These are phyloP conservation scores for Buphagus erythrorhynchus DNA, from an alignment of 2,797 vertebrate species.

Conservation along the genomic window DNA sequence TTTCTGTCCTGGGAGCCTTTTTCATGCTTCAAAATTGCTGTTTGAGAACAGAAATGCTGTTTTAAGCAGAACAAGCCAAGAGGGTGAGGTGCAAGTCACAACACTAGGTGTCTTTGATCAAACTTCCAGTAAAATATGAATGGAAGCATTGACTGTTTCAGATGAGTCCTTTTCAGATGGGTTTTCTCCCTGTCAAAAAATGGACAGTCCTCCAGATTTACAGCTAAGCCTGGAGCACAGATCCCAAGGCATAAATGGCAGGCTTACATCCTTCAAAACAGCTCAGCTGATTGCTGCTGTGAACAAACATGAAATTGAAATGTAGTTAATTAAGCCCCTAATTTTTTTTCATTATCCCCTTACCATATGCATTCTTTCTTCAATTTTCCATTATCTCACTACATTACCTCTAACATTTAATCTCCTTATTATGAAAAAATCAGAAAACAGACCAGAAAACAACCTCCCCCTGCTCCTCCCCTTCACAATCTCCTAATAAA, in stretches of 20 bases:
- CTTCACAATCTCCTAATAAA: not conserved
- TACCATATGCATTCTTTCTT: not conserved
- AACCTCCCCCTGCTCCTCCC: not conserved
- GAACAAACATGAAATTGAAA: not conserved
- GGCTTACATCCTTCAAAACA: not conserved
- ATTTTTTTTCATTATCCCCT: not conserved
- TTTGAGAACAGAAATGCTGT: not conserved
- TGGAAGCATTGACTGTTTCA: not conserved
- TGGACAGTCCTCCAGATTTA: not conserved
- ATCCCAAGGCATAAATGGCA: not conserved
- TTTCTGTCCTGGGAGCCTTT: not conserved
- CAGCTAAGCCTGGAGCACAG: not conserved
- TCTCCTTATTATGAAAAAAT: not conserved
- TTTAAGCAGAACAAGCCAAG: not conserved
- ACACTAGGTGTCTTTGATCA: not conserved
- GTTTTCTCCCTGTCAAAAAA: not conserved
- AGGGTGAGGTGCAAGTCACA: not conserved
- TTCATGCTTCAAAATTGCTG: not conserved
- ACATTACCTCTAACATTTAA: not conserved
- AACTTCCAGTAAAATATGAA: not conserved
- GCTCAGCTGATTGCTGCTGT: not conserved
- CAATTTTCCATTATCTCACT: slow-evolving; percentile 15
- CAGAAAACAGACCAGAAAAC: not conserved
- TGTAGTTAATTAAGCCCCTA: not conserved
- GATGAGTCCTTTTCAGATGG: not conserved